Evolutionary conservation across 2,113 vertebrate species (phyloP).

Genomic region (Rhadina sibilatrix): DNA sequence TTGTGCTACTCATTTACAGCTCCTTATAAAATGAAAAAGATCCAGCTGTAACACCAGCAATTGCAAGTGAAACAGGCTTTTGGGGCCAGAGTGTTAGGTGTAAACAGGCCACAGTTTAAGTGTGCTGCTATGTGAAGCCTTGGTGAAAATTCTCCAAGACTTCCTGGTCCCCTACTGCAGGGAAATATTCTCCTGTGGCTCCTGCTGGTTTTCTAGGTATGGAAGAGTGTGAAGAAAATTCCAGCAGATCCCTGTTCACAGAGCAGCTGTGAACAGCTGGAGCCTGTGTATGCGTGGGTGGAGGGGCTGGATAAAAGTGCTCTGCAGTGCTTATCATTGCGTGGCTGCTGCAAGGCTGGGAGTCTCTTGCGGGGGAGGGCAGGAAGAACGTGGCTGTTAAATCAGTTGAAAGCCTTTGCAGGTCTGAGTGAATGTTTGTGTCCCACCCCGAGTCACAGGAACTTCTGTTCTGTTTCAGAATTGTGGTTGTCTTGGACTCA

Average conservation of each 20-base stretch:
- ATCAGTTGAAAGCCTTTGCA: not conserved
- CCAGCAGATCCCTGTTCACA: not conserved
- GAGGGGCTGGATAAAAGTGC: not conserved
- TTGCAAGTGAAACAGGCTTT: not conserved
- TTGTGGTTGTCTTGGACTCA: slow-evolving; percentile 96
- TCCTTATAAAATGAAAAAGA: not conserved
- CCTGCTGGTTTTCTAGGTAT: not conserved
- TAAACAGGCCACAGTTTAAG: not conserved
- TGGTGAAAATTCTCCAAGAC: not conserved
- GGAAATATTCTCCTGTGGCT: not conserved
- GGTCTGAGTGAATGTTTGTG: not conserved
- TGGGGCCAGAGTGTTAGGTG: not conserved
- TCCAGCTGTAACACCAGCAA: not conserved
- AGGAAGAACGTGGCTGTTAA: not conserved
- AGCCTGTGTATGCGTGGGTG: not conserved
- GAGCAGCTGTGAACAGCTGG: slow-evolving; percentile 1
- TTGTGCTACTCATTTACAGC: not conserved
- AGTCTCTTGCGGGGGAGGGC: not conserved
- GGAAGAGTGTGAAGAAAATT: not conserved
- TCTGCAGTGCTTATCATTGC: not conserved
- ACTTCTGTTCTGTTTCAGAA: slow-evolving; percentile 76
- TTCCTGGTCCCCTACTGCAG: not conserved
- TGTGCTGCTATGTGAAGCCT: not conserved
- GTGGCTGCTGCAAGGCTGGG: not conserved
- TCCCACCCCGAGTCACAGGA: not conserved